Evolutionary conservation across 2,797 vertebrate genomes (phyloP).

Genomic region (Lithobates pipiens): DNA sequence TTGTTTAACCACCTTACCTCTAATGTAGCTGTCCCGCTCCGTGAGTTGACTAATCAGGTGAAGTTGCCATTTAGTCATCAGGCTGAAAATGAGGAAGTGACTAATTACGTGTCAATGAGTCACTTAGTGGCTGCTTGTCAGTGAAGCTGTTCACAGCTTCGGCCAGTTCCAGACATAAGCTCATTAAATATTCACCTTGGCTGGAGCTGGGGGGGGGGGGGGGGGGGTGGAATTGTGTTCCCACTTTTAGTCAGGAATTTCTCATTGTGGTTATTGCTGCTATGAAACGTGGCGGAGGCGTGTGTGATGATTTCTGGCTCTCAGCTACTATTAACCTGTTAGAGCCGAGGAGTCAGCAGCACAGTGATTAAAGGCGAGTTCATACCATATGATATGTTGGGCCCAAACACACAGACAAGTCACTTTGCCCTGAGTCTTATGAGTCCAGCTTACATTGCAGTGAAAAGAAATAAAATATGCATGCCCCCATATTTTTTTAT

Average conservation of each 20-base stretch:
- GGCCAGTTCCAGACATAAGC: neutral
- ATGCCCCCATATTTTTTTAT: too few species aligned
- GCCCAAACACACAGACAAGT: too few species aligned
- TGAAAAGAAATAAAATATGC: too few species aligned
- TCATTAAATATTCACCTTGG: constrained; percentile 1
- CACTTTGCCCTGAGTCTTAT: too few species aligned
- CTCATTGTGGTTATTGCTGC: too few species aligned
- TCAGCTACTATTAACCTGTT: too few species aligned
- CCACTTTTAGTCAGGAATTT: neutral
- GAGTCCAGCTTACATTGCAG: too few species aligned
- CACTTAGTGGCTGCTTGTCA: constrained; percentile 1
- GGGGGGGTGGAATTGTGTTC: neutral
- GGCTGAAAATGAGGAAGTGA: constrained; percentile 45
- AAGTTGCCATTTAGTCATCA: constrained; percentile 31
- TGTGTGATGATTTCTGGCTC: neutral
- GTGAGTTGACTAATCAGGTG: neutral
- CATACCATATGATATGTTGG: too few species aligned
- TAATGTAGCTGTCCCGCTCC: too few species aligned
- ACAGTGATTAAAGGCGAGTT: too few species aligned
- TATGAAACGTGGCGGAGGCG: neutral
- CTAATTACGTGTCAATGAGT: constrained; percentile 36
- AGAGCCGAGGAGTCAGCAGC: too few species aligned
- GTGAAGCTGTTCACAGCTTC: constrained; percentile 21
- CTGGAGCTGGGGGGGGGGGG: neutral
- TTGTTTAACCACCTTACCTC: too few species aligned